Base-by-base conservation (phyloP, 2,888 invertebrate genomes). In the Synanthedon myopaeformis region DNA sequence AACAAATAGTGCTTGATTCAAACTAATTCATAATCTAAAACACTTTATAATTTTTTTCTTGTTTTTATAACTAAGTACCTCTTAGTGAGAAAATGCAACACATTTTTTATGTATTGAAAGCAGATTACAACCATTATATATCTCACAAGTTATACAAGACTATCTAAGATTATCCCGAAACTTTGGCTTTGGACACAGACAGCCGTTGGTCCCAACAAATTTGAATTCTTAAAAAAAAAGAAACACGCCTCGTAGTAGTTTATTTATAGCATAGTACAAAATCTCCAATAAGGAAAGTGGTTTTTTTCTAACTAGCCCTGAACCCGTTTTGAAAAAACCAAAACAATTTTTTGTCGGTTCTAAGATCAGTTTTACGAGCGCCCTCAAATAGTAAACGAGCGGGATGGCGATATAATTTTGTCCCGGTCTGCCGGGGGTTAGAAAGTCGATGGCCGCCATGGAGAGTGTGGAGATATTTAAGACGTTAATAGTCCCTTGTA, bases 281-380 rank as follows among this genome's bases (percentile, higher is more conserved):
- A 74, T 75, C 65, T 76, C 79, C 69, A 79, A 81, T 75, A 79
- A 78, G 75, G 78, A 67, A 70, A 72, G 65, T 64, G 59, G 63
- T 59, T 57, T 59, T 77, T 78, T 73, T 70, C 58, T 56, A 59
- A 52, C 58, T 56, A 59, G 59, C 64, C 64, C 62, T 66, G 66
- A 65, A 64, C 69, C 69, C 63, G 62, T 62, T 63, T 67, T 65
- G 79, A 83, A 84, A 79, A 86, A 83, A 85, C 74, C 82, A 82
- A 82, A 86, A 86, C 84, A 85, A 75, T 74, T 83, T 86, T 84
- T 80, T 82, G 79, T 82, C 61, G 66, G 69, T 60, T 68, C 75
- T 41, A 70, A 76, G 77, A 85, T 77, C 78, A 71, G 74, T 80
- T 86, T 82, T 85, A 87, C 84, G 85, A 86, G 79, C 76, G 73